phyloP scores from a whole-genome alignment of 2,888 invertebrate genomes.

The Eupelmus urozonus region DNA sequence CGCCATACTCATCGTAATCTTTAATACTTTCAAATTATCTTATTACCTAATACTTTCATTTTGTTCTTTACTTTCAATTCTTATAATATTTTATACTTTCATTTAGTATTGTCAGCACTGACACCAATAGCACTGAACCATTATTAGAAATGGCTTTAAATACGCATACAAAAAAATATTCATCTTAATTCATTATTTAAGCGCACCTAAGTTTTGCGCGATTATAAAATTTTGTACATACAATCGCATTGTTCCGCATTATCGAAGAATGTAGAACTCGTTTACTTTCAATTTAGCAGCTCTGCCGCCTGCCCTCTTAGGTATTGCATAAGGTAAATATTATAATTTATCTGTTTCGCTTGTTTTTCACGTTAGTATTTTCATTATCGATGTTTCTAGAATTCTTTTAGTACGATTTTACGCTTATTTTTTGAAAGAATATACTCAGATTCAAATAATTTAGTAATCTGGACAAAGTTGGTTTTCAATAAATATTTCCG shows the following conservation, averaged over 20 bases:
- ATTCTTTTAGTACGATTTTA: not conserved
- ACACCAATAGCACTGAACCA: not conserved
- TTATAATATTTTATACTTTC: slow-evolving; percentile 15
- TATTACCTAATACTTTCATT: slow-evolving; percentile 52
- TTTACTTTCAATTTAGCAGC: slow-evolving; percentile 47
- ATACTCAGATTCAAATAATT: slow-evolving; percentile 8
- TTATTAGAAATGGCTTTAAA: slow-evolving; percentile 16
- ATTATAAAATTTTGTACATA: not conserved
- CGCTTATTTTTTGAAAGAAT: not conserved
- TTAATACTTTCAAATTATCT: slow-evolving; percentile 30
- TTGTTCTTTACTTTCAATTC: slow-evolving; percentile 43
- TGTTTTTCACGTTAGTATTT: slow-evolving; percentile 1
- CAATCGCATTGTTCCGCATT: slow-evolving; percentile 9
- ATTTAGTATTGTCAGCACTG: slow-evolving; percentile 7
- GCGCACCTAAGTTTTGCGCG: slow-evolving; percentile 3
- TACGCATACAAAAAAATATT: slow-evolving; percentile 30
- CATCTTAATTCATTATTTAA: slow-evolving; percentile 13
- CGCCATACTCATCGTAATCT: no score
- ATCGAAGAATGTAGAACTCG: not conserved
- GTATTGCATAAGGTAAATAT: slow-evolving; percentile 56
- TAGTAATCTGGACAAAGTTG: slow-evolving; percentile 52
- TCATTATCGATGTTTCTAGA: slow-evolving; percentile 24
- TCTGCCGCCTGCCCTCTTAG: slow-evolving; percentile 65
- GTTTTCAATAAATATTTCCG: not conserved
- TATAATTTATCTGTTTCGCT: slow-evolving; percentile 11